A percentile compares a stretch with the other conserved stretches of the same genome.
phyloP scores from a whole-genome alignment of 2,888 invertebrate genomes.

The Apodemia hepburni region DNA sequence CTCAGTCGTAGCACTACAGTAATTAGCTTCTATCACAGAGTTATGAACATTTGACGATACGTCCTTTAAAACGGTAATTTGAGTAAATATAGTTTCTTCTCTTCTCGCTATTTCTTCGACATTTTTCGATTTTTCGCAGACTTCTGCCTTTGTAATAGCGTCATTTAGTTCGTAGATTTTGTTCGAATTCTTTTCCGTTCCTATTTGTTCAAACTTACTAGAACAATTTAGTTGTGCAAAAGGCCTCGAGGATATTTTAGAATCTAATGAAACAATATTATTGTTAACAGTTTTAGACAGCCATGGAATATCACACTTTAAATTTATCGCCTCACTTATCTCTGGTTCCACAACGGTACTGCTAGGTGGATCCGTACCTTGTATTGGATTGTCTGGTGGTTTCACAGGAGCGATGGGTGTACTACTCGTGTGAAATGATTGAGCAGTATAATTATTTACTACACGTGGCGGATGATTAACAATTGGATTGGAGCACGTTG shows the following conservation, averaged over 20 bases:
- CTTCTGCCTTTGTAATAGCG: slow-evolving; percentile 34
- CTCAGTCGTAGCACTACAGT: slow-evolving; percentile 61
- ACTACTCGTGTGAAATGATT: slow-evolving; percentile 64
- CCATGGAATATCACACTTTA: slow-evolving; percentile 73
- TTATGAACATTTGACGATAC: slow-evolving; percentile 68
- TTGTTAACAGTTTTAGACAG: slow-evolving; percentile 72
- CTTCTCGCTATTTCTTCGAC: slow-evolving; percentile 61
- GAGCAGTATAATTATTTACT: slow-evolving; percentile 57
- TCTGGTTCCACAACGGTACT: slow-evolving; percentile 69
- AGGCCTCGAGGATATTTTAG: slow-evolving; percentile 60
- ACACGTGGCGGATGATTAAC: slow-evolving; percentile 61
- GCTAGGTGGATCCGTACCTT: slow-evolving; percentile 71
- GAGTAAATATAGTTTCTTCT: slow-evolving; percentile 69
- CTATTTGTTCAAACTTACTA: slow-evolving; percentile 52
- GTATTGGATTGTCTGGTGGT: slow-evolving; percentile 71
- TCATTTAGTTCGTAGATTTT: slow-evolving; percentile 26
- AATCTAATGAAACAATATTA: slow-evolving; percentile 61
- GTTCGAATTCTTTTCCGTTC: slow-evolving; percentile 39
- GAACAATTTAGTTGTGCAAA: slow-evolving; percentile 66
- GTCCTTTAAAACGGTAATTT: slow-evolving; percentile 71
- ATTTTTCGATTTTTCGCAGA: slow-evolving; percentile 36
- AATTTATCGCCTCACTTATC: slow-evolving; percentile 44
- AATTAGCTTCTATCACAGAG: slow-evolving; percentile 68
- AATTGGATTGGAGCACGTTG: slow-evolving; percentile 56
- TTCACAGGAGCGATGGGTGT: slow-evolving; percentile 71